Evolutionary conservation across 2,888 invertebrate species (phyloP), one percentile per base, ranked within the genome.

Genomic region (Drosophila mayaguana): DNA sequence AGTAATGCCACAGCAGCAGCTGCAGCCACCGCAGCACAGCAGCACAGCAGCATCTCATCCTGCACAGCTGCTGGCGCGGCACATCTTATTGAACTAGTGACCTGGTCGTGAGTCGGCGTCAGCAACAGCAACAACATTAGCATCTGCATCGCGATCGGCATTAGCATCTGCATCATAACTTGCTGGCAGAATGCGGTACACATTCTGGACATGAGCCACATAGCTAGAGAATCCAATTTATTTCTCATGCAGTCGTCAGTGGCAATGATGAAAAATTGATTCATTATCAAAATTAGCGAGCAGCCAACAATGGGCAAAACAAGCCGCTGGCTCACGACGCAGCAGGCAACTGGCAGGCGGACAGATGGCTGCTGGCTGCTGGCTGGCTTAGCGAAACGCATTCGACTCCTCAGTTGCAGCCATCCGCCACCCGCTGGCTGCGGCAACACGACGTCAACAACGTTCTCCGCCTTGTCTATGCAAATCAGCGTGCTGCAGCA

Each of bases 31-130:
- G 32, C 34, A 20, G 16, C 14, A 45, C 18, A 32, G 48, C 48
- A 45, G 32, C 57, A 72, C 18, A 32, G 48, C 48, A 45, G 32
- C 57, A 72, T 57, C 70, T 70, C 66, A 72, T 83, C 74, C 74
- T 74, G 66, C 70, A 67, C 78, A 82, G 50, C 50, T 34, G 74
- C 80, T 80, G 88, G 60, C 57, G 38, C 73, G 70, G 64, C 73
- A 65, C 79, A 87, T 85, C 81, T 76, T 82, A 87, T 80, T 91
- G 91, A 91, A 90, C 91, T 84, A 91, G 83, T 91, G 91, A 91
- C 91, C 91, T 83, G 91, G 83, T 91, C 91, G 90, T 91, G 91
- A 91, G 90, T 83, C 78, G 69, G 63, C 73, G 75, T 68, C 66
- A 66, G 22, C 45, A 18, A 16, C 72, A 38, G 11, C 25, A 28